These are phyloP conservation scores for Neomonachus schauinslandi DNA, from an alignment of 2,113 vertebrate genomes.

Conservation along the genomic window DNA sequence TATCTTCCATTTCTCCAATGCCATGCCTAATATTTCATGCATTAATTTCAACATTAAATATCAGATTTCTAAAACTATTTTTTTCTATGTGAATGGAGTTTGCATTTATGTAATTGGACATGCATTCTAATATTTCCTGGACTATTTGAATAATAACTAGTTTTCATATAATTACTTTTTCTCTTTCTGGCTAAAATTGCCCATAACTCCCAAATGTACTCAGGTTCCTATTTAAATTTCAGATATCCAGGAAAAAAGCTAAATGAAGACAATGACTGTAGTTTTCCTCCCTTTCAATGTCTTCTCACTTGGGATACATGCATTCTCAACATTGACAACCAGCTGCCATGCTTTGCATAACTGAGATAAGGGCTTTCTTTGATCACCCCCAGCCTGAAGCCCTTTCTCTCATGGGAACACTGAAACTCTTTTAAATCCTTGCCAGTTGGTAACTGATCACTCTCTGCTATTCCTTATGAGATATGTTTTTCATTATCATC, in stretches of 20 bases:
- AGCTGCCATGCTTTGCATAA: neutral
- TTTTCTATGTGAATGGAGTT: neutral
- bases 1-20: neutral
- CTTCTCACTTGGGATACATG: neutral
- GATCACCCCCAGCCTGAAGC: neutral
- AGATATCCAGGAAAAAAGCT: neutral
- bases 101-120: neutral
- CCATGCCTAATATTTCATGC: neutral
- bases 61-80: neutral
- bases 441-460: neutral
- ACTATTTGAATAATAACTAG: neutral
- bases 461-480: neutral
- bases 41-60: constrained; percentile 7
- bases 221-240: neutral
- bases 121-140: neutral
- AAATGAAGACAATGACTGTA: neutral
- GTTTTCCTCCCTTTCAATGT: neutral
- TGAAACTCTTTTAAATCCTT: neutral
- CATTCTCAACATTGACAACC: neutral
- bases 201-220: neutral
- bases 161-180: neutral
- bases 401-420: neutral
- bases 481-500: neutral
- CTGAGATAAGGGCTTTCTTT: neutral
- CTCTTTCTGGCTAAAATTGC: neutral